Evolutionary conservation across 1,140 invertebrate species (phyloP).

Genomic region (Parapsyche elsis): DNA sequence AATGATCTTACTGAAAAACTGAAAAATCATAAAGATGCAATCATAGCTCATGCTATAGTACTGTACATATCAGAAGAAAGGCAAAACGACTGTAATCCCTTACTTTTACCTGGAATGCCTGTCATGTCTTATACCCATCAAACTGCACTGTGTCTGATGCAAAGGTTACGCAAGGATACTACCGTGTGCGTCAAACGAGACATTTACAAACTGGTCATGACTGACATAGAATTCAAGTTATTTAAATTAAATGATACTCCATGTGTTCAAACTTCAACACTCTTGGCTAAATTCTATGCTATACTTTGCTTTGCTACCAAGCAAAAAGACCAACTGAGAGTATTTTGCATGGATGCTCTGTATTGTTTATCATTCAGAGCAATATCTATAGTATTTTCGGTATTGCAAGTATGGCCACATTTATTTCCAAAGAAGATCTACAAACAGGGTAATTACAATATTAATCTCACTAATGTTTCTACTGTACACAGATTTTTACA

Average conservation of each 20-base stretch:
- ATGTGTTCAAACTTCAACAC: slow-evolving; percentile 60
- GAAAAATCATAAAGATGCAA: slow-evolving; percentile 20
- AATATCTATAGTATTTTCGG: slow-evolving; percentile 61
- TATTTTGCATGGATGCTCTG: slow-evolving; percentile 65
- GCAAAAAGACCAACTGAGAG: slow-evolving; percentile 59
- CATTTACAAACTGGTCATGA: slow-evolving; percentile 57
- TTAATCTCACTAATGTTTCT: not conserved
- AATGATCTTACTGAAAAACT: slow-evolving; percentile 32
- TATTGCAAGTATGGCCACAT: slow-evolving; percentile 63
- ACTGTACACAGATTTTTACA: no score
- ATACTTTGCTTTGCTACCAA: slow-evolving; percentile 61
- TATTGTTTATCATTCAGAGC: slow-evolving; percentile 64
- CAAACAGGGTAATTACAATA: slow-evolving; percentile 58
- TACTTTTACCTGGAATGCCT: slow-evolving; percentile 17
- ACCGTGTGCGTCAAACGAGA: slow-evolving; percentile 48
- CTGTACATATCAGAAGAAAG: slow-evolving; percentile 35
- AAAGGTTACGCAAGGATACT: slow-evolving; percentile 23
- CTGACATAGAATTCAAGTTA: slow-evolving; percentile 61
- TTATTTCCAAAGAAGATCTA: slow-evolving; percentile 62
- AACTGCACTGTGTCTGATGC: slow-evolving; percentile 38
- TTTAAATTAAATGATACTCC: slow-evolving; percentile 62
- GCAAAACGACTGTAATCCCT: not conserved
- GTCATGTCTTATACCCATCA: slow-evolving; percentile 32
- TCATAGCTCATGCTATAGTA: slow-evolving; percentile 41
- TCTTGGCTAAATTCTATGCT: slow-evolving; percentile 63